Base-by-base conservation (phyloP, 2,888 invertebrate species). In the Parnassius apollo region DNA sequence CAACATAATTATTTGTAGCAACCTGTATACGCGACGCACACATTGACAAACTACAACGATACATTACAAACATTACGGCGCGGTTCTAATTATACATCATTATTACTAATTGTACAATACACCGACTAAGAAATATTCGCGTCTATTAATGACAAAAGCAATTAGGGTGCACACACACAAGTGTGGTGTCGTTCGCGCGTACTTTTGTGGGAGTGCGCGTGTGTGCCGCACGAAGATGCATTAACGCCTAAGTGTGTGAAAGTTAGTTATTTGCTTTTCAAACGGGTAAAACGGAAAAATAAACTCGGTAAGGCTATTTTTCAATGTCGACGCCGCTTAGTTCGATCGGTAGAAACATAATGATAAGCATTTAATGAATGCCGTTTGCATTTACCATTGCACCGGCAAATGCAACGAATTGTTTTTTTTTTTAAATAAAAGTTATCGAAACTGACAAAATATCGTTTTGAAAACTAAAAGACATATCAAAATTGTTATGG, bases 131-230 rank as follows among this genome's bases (percentile, higher is more conserved):
- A 90, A 90, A 88, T 88, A 90, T 90, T 87, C 83, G 89, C 89
- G 83, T 88, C 87, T 89, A 91, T 90, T 91, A 91, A 91, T 89
- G 91, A 91, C 90, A 89, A 90, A 90, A 88, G 91, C 89, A 90
- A 91, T 91, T 91, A 91, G 88, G 88, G 84, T 78, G 75, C 78
- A 81, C 86, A 72, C 83, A 87, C 85, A 87, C 87, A 67, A 53
- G 59, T 68, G 68, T 69, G 62, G 18, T 25, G 42, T 13, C 8
- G 52, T 45, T 11, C 49, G 11, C 12, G 51, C 42, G 42, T 44
- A 44, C 51, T 18, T 11, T 11, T 25, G 44, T 61, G 45, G 51
- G 65, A 59, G 42, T 64, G 65, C 62, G 65, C 65, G 57, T 50
- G 69, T 65, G 55, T 48, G 42, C 42, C 22, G 42, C 45, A 50